Evolutionary conservation across 1,140 invertebrate species (phyloP), one percentile per base, ranked within the genome.

Genomic region (Trichonephila clavipes): DNA sequence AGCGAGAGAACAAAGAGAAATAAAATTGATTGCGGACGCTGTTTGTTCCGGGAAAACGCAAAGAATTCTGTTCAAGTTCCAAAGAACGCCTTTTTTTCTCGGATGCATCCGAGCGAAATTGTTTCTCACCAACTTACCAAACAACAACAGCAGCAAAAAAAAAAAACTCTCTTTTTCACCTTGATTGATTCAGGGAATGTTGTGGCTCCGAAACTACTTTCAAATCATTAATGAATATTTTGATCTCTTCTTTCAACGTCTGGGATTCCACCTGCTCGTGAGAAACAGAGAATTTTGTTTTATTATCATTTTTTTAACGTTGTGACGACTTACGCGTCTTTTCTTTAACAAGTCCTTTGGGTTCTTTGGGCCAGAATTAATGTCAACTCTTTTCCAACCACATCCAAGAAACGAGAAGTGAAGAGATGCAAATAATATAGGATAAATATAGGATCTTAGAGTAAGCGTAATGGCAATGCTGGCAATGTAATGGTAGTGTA

Each of bases 41-140:
- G 72, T 77, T 77, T 77, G 72, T 77, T 77, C 72, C 40, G 72
- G 28, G 72, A 77, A 40, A 77, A 77, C 24, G 28, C 24, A 34
- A 77, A 69, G 10, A 24, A 24, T 69, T 69, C 66, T 69, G 66
- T 24, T 69, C n/a, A 69, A 69, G 66, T 69, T 69, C 24, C 24
- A 69, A 69, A 69, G 10, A 77, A 77, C 28, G 28, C 14, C 72
- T 40, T 28, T 77, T 77, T 28, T 40, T 77, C 28, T 16, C 28
- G 72, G 34, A 40, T 77, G 28, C 72, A 34, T 40, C 18, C 14
- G 34, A 77, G 72, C 28, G 34, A 16, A 77, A 77, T 28, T 34
- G 44, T 18, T 28, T 77, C 69, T 34, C 6, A 12, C 6, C 14
- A 19, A 77, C 72, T 4, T 3, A 34, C 72, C 34, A 14, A 77